Evolutionary conservation across 2,888 invertebrate genomes (phyloP).

Genomic region (Odontocerum albicorne): DNA sequence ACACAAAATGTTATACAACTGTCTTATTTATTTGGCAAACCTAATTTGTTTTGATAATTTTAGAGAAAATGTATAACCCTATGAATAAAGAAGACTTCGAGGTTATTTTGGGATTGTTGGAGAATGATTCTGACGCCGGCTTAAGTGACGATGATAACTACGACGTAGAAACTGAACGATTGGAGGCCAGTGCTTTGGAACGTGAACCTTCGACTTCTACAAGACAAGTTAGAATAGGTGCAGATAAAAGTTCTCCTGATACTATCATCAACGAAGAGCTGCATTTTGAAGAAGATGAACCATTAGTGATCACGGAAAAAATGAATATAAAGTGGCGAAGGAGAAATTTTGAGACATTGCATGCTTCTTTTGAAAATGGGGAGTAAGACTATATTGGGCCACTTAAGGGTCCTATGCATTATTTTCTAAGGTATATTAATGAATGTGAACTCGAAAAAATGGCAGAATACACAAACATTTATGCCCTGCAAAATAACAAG

Average conservation of each 20-base stretch:
- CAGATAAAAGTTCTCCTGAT: not conserved
- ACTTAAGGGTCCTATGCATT: not conserved
- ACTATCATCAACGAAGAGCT: not conserved
- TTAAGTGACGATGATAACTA: not conserved
- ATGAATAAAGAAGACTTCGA: not conserved
- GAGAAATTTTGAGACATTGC: not conserved
- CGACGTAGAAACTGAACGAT: no score
- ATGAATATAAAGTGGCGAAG: slow-evolving; percentile 1
- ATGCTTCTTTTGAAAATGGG: not conserved
- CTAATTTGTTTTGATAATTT: no score
- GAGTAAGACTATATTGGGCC: not conserved
- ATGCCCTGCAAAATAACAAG: not conserved
- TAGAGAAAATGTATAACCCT: not conserved
- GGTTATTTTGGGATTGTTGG: not conserved
- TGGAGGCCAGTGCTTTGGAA: no score
- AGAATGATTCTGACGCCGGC: not conserved
- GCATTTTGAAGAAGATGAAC: not conserved
- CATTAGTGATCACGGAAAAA: not conserved
- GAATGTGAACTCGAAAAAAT: not conserved
- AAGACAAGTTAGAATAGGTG: not conserved
- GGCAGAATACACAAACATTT: not conserved
- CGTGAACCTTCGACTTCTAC: not conserved
- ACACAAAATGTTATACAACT: no score
- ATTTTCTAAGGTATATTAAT: not conserved
- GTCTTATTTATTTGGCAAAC: no score